These are phyloP conservation scores for Oceanodroma leucorhoa DNA, from an alignment of 2,797 vertebrate species.

Conservation along the genomic window DNA sequence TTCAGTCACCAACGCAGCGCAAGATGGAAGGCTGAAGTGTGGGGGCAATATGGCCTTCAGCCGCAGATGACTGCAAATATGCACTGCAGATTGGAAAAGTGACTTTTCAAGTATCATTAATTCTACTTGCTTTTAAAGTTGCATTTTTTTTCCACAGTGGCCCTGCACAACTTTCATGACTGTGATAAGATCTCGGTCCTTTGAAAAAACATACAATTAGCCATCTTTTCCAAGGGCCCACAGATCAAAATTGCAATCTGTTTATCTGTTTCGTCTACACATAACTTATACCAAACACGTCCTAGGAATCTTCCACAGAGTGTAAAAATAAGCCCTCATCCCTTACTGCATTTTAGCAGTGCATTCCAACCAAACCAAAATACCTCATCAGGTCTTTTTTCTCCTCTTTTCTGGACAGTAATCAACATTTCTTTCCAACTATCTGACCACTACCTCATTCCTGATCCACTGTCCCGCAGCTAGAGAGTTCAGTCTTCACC, in stretches of 20 bases:
- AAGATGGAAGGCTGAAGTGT: neutral
- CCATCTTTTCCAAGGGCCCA: neutral
- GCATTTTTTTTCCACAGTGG: neutral
- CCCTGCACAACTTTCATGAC: neutral
- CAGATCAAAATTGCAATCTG: neutral
- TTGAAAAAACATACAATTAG: neutral
- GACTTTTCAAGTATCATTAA: neutral
- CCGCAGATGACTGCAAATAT: neutral
- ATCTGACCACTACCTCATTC: neutral
- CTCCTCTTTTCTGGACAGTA: neutral
- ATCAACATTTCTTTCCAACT: neutral
- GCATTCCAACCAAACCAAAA: neutral
- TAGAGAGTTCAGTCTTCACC: neutral
- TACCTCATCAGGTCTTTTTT: neutral
- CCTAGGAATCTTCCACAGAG: neutral
- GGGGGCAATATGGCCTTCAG: neutral
- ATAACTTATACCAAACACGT: neutral
- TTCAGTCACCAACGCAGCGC: accelerated
- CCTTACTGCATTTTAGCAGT: neutral
- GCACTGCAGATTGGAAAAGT: neutral
- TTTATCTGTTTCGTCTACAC: neutral
- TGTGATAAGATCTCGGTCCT: accelerated
- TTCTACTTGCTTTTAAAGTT: neutral
- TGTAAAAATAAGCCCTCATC: neutral
- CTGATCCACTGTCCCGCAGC: neutral